Evolutionary conservation across 2,888 invertebrate species (phyloP).

Genomic region (Poecilus cupreus): DNA sequence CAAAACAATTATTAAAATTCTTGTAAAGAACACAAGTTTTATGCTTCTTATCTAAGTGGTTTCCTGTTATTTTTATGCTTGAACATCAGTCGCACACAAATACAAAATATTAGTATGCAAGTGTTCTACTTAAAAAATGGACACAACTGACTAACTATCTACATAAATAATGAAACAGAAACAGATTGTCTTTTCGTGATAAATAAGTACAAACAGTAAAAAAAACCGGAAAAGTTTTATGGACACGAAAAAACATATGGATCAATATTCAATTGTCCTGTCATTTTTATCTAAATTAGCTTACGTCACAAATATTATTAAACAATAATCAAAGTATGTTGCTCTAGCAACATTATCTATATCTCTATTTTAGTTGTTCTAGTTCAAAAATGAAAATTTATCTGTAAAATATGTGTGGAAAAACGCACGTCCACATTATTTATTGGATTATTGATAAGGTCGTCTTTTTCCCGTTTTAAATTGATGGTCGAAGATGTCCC

Average conservation of each 20-base stretch:
- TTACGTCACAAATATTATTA: slow-evolving; percentile 8
- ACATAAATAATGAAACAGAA: not conserved
- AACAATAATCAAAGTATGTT: slow-evolving; percentile 13
- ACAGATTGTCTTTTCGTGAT: not conserved
- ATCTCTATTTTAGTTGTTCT: slow-evolving; percentile 3
- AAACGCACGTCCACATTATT: not conserved
- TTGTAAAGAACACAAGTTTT: not conserved
- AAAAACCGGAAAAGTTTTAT: not conserved
- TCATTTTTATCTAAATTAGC: slow-evolving; percentile 1
- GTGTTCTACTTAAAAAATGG: not conserved
- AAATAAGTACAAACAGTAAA: not conserved
- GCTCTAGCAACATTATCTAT: slow-evolving; percentile 15
- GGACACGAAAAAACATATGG: not conserved
- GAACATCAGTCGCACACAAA: not conserved
- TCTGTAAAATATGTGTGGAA: not conserved
- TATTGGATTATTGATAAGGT: slow-evolving; percentile 7
- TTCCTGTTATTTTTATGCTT: not conserved
- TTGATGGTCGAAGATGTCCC: not conserved
- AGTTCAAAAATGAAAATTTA: not conserved
- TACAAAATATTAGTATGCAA: not conserved
- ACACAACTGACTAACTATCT: not conserved
- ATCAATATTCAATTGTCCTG: slow-evolving; percentile 22
- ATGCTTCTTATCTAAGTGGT: not conserved
- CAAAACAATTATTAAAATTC: not conserved
- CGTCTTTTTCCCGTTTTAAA: not conserved